Evolutionary conservation across 2,113 vertebrate species (phyloP), one percentile per base, ranked within the genome.

Genomic region (Silurus meridionalis): DNA sequence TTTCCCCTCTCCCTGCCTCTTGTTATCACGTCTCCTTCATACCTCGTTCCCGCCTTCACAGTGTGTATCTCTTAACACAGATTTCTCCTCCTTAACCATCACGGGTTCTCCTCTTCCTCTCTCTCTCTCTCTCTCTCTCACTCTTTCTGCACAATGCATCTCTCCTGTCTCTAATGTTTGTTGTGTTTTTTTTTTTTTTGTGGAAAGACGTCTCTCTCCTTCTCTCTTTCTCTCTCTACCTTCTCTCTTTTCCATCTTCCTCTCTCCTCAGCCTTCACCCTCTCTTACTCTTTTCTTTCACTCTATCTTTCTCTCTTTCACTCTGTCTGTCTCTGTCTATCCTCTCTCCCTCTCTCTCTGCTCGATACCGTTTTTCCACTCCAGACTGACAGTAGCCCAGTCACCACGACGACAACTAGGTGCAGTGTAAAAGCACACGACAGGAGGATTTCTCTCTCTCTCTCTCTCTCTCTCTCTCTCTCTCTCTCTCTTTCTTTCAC

Each of bases 371-470:
- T 82, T 72, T 50, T 58, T 50, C 61, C 58, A 52, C 78, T 91
- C 74, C 58, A 84, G 86, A 85, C 81, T 88, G 87, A 85, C 66
- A 85, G 85, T 37, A 82, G 86, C 87, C 85, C 74, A 57, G 77
- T 81, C 85, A 48, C 86, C 85, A 88, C 82, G 69, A 86, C 83
- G 79, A 91, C 88, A 88, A 87, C 74, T 85, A 91, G 90, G 90
- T 91, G 85, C 87, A 78, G 71, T 81, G 66, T 87, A 83, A 71
- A 69, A 58, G 75, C n/a, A 78, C 25, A 82, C 78, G 15, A 50
- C 71, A 28, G 53, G 58, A 64, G 63, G 79, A 85, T 85, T 83
- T 88, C 37, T 75, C 79, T 82, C 61, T 67, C 50, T n/a, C 10
- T 19, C 10, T 8, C 8, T 61, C 14, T 3, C 50, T 14, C 66